phyloP scores from a whole-genome alignment of 2,888 invertebrate species.

The Limnephilus lunatus region DNA sequence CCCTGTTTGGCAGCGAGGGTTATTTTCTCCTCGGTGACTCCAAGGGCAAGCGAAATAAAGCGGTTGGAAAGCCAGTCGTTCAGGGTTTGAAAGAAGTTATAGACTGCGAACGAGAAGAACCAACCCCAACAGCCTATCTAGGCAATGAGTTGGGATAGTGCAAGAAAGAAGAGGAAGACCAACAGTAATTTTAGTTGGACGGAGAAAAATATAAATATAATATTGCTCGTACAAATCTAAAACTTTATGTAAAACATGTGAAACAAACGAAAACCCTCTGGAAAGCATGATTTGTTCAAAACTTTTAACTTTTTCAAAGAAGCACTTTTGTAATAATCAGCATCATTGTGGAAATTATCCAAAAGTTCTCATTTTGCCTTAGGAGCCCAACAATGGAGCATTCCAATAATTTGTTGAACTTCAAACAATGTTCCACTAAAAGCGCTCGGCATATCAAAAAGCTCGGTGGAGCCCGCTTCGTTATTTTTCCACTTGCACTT shows the following conservation, averaged over 20 bases:
- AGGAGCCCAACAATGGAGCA: neutral
- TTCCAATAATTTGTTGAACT: neutral
- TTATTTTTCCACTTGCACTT: constrained; percentile 46
- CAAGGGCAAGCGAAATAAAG: no score
- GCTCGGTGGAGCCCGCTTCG: neutral
- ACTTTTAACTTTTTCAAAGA: neutral
- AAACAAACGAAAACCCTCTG: neutral
- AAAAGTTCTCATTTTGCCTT: neutral
- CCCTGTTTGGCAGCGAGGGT: no score
- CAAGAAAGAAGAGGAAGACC: no score
- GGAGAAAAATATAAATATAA: neutral
- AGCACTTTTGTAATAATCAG: neutral
- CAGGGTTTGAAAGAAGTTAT: no score
- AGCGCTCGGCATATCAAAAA: constrained; percentile 7
- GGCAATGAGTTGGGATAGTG: no score
- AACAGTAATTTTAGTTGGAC: neutral
- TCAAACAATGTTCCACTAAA: neutral
- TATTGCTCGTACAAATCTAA: neutral
- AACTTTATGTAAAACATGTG: neutral
- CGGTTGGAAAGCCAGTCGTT: no score
- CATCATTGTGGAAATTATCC: neutral
- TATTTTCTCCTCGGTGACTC: no score
- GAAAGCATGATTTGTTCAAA: neutral
- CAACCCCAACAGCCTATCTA: no score
- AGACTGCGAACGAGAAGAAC: no score